Percentiles rank a stretch among this genome's conserved stretches.
Conservation (phyloP, 2,888 invertebrate species). For the Eupithecia vulgata region DNA sequence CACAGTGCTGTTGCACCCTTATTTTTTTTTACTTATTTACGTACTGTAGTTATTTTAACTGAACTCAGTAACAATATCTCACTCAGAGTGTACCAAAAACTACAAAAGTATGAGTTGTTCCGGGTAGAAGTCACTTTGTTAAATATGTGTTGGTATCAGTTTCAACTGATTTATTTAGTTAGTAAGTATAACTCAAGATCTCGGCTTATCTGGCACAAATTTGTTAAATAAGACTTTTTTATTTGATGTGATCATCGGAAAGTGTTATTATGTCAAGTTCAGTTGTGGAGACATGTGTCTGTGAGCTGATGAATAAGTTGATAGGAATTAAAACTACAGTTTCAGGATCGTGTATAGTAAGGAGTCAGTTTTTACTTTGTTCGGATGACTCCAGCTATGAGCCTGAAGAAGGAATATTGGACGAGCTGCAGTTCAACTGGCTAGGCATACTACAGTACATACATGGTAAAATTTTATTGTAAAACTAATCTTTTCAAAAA, state of each 20-base stretch:
- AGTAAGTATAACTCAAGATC: background rate
- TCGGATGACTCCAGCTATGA: background rate
- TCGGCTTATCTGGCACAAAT: background rate
- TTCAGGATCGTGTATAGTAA: background rate
- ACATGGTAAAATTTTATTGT: conserved; percentile 2
- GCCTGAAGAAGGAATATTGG: conserved; percentile 3
- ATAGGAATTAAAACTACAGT: background rate
- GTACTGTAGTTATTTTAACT: background rate
- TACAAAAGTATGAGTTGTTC: background rate
- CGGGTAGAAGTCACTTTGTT: background rate
- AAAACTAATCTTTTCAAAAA: too few relatives aligned
- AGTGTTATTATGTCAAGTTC: too few relatives aligned
- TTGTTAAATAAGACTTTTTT: background rate
- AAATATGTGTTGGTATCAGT: background rate
- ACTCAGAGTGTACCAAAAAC: background rate
- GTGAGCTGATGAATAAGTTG: background rate
- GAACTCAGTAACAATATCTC: background rate
- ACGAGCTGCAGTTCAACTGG: conserved; percentile 2
- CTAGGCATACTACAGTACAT: conserved; percentile 18
- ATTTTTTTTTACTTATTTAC: background rate
- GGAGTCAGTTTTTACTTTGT: background rate
- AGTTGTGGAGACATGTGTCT: too few relatives aligned
- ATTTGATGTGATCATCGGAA: background rate
- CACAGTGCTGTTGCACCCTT: too few relatives aligned
- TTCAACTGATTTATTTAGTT: background rate